phyloP scores from a whole-genome alignment of 2,888 invertebrate genomes.

The Griposia aprilina region DNA sequence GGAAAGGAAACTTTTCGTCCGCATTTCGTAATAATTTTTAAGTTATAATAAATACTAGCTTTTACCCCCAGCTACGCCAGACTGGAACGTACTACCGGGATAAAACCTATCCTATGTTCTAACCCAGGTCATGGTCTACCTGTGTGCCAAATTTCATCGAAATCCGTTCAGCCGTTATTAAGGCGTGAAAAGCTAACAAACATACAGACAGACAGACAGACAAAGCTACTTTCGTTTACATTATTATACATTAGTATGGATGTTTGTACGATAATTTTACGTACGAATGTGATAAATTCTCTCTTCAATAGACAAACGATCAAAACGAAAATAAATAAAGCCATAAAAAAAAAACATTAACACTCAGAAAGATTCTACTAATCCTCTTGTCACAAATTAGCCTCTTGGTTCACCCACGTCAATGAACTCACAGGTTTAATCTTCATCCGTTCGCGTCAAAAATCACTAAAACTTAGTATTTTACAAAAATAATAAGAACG shows the following conservation, averaged over 20 bases:
- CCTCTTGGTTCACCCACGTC: not conserved
- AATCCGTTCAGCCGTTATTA: not conserved
- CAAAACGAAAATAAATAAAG: not conserved
- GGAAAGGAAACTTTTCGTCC: not conserved
- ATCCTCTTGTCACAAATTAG: not conserved
- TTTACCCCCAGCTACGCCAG: not conserved
- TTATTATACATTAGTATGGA: no score
- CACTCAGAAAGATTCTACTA: not conserved
- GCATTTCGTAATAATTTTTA: not conserved
- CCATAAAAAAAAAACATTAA: not conserved
- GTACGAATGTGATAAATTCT: not conserved
- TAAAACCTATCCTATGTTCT: not conserved
- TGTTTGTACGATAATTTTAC: not conserved
- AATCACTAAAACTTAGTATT: not conserved
- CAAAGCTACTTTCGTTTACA: no score
- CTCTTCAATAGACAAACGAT: not conserved
- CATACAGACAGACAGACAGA: no score
- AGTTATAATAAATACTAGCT: not conserved
- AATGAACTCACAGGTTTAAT: not conserved
- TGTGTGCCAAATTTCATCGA: not conserved
- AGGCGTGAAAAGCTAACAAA: no score
- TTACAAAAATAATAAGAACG: slow-evolving; percentile 10
- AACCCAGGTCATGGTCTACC: not conserved
- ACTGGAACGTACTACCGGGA: not conserved
- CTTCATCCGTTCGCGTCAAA: not conserved